A percentile compares a stretch with the other conserved stretches of the same genome.
Conservation (phyloP, 2,113 vertebrate species). For the Oplegnathus fasciatus region DNA sequence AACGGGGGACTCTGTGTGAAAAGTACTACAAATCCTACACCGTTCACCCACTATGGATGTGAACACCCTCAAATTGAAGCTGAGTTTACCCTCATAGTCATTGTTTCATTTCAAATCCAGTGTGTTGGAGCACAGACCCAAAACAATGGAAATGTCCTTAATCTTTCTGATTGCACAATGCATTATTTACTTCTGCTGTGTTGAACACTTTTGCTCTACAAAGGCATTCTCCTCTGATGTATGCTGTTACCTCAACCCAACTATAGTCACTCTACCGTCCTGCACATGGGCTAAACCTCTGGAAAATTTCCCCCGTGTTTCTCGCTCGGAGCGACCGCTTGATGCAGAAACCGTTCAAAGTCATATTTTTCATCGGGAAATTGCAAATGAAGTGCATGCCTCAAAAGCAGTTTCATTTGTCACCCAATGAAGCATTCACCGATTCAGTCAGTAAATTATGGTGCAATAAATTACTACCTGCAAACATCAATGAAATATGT, state of each 20-base stretch:
- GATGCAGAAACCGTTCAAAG: slow-evolving; percentile 54
- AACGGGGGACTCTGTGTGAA: not conserved
- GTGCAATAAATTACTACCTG: slow-evolving; percentile 76
- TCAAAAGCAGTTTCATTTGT: slow-evolving; percentile 75
- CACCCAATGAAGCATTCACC: slow-evolving; percentile 70
- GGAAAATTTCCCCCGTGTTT: slow-evolving; percentile 31
- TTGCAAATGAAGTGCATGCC: slow-evolving; percentile 77
- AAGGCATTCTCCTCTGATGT: not conserved
- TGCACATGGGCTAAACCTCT: slow-evolving; percentile 22
- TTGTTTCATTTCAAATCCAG: not conserved
- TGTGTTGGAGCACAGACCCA: not conserved
- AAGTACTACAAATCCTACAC: not conserved
- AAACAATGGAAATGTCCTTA: not conserved
- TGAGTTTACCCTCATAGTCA: not conserved
- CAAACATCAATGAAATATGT: slow-evolving; percentile 76
- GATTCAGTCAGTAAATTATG: slow-evolving; percentile 74
- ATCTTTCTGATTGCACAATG: not conserved
- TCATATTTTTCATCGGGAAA: slow-evolving; percentile 67
- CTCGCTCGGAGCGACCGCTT: slow-evolving; percentile 25
- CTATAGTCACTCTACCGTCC: not conserved
- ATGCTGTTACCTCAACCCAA: not conserved
- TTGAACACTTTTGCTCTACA: not conserved
- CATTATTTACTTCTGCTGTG: not conserved
- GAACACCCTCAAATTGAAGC: not conserved
- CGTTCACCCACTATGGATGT: not conserved